Base-by-base conservation (phyloP, 2,113 vertebrate species). In the Arvicanthis niloticus region DNA sequence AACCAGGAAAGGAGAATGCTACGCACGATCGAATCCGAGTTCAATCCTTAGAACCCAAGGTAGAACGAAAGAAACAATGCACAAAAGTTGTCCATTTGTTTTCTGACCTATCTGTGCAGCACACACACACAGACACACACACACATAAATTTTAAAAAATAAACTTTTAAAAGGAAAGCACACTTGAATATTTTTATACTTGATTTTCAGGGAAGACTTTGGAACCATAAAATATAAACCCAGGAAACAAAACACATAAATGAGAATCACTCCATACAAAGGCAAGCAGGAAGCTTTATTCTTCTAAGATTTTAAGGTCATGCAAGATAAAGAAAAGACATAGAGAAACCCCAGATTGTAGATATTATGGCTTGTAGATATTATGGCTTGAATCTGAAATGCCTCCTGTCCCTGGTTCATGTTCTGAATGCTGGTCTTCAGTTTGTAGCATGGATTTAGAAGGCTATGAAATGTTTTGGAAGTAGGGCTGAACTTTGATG, bases 151-250 rank as follows among this genome's bases (percentile, higher is more conserved):
- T 56, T 56, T 22, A 73, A 5, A 40, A 22, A 19, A 10, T 56
- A 34, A 56, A 56, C 9, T 81, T 56, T n/a, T 1, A n/a, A 80
- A 56, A 56, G 31, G 34, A 56, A 56, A 56, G 34, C 31, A 56
- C 24, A 42, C 37, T 45, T 91, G 29, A 88, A 87, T 87, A 91
- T 87, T 75, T 87, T 67, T 70, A 73, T 73, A 91, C 68, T 45
- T 5, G 65, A 68, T n/a, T 21, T 7, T 0, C 31, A 94, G 68
- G 48, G 31, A 88, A 94, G n/a, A 48, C 26, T 82, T 91, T 91
- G 58, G 67, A 88, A 88, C 3, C n/a, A 60, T 68, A 26, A 76
- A 88, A 88, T 80, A 82, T 34, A 88, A 68, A 42, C 48, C 29
- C 42, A 29, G n/a, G 37, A 76, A 42, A 84, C 31, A 76, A 48